Conservation (phyloP, 2,888 invertebrate species). For the Ceriagrion tenellum region DNA sequence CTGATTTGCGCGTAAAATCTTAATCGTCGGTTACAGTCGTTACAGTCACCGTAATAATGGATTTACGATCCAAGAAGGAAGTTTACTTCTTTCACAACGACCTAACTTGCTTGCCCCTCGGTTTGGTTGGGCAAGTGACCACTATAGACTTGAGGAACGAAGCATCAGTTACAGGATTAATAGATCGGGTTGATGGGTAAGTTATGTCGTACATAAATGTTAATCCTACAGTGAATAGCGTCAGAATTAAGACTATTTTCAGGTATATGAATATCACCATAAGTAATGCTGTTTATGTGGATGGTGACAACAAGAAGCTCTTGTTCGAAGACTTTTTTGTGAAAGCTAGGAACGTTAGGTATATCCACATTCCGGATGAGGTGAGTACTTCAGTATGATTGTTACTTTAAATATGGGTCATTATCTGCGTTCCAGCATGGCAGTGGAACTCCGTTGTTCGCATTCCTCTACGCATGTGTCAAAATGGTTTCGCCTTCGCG, state of each 20-base stretch:
- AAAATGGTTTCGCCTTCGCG: slow-evolving; percentile 30
- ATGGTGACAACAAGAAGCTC: slow-evolving; percentile 82
- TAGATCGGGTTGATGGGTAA: slow-evolving; percentile 84
- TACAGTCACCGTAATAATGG: slow-evolving; percentile 49
- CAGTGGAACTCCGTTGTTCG: slow-evolving; percentile 42
- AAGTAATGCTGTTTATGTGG: slow-evolving; percentile 82
- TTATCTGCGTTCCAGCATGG: slow-evolving; percentile 47
- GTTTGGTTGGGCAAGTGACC: slow-evolving; percentile 82
- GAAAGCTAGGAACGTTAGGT: slow-evolving; percentile 83
- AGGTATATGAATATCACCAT: slow-evolving; percentile 86
- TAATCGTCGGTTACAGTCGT: background rate
- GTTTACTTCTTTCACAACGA: slow-evolving; percentile 81
- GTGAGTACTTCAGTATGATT: slow-evolving; percentile 71
- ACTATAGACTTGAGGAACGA: slow-evolving; percentile 85
- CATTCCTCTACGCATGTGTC: slow-evolving; percentile 74
- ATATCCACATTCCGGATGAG: slow-evolving; percentile 83
- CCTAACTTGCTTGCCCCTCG: slow-evolving; percentile 82
- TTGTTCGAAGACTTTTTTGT: slow-evolving; percentile 83
- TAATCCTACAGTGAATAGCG: background rate
- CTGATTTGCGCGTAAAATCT: background rate
- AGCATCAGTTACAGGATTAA: slow-evolving; percentile 82
- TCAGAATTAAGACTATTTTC: slow-evolving; percentile 73
- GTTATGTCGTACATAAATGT: slow-evolving; percentile 71
- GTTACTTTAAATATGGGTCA: slow-evolving; percentile 69
- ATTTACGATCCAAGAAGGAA: slow-evolving; percentile 72